Evolutionary conservation across 2,888 invertebrate genomes (phyloP).

Genomic region (Epistrophe grossulariae): DNA sequence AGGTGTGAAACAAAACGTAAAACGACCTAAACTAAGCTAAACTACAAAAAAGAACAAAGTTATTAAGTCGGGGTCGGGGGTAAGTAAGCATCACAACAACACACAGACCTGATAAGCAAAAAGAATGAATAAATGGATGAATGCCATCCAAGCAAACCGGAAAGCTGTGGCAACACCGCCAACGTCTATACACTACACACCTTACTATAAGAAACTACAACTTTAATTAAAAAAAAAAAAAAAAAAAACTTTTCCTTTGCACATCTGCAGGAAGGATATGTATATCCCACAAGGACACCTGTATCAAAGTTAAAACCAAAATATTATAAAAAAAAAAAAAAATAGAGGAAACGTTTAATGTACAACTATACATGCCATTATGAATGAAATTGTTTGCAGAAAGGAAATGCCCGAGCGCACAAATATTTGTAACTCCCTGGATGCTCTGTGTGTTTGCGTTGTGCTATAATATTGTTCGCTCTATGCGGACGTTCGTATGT

Average conservation of each 20-base stretch:
- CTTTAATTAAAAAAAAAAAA: conserved; percentile 8
- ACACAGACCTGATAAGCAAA: conserved; percentile 12
- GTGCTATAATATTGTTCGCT: no score
- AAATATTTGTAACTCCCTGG: conserved; percentile 25
- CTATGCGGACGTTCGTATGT: not conserved
- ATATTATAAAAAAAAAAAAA: not conserved
- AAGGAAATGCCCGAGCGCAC: conserved; percentile 30
- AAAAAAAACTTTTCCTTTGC: not conserved
- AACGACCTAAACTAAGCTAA: not conserved
- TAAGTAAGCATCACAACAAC: not conserved
- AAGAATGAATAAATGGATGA: conserved; percentile 28
- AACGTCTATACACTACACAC: not conserved
- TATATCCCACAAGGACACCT: conserved; percentile 20
- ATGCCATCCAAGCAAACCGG: conserved; percentile 23
- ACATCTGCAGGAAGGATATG: conserved; percentile 36
- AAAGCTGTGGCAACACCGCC: conserved; percentile 14
- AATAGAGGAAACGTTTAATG: conserved; percentile 25
- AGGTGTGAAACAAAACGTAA: conserved; percentile 8
- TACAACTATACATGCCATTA: conserved; percentile 30
- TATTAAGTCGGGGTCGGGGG: not conserved
- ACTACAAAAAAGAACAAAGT: not conserved
- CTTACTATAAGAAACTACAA: conserved; percentile 8
- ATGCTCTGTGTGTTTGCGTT: no score
- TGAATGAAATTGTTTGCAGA: conserved; percentile 33
- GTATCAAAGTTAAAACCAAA: conserved; percentile 19